Percentiles rank a stretch among this genome's conserved stretches.
These are phyloP conservation scores for Chlorops oryzae DNA, from an alignment of 1,140 invertebrate genomes.

Conservation along the genomic window DNA sequence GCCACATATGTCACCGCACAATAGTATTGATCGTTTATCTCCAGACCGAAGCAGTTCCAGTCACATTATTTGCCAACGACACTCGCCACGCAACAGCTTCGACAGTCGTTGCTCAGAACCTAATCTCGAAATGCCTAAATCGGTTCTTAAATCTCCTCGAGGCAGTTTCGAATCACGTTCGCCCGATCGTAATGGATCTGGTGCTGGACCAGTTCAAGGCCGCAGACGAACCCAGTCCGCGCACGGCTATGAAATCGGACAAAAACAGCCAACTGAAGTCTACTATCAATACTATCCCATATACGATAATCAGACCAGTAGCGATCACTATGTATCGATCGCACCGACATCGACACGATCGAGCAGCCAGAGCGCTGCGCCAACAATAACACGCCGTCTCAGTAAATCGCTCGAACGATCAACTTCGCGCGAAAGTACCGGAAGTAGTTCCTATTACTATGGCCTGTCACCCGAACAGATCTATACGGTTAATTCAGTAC, in stretches of 20 bases:
- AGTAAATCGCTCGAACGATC: constrained; percentile 45
- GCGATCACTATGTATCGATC: constrained; percentile 43
- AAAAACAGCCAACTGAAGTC: constrained; percentile 24
- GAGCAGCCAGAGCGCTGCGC: constrained; percentile 6
- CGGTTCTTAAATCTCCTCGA: constrained; percentile 13
- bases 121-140: constrained; percentile 34
- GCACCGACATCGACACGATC: constrained; percentile 24
- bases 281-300: constrained; percentile 46
- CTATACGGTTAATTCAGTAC: constrained; percentile 20
- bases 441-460: constrained; percentile 39
- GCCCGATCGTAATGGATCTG: constrained; percentile 11
- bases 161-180: constrained; percentile 22
- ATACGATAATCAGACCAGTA: constrained; percentile 45
- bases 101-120: constrained; percentile 41
- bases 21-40: constrained; percentile 41
- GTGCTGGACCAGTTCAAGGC: not conserved
- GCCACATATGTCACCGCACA: constrained; percentile 35
- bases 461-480: constrained; percentile 41
- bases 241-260: constrained; percentile 39
- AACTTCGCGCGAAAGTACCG: constrained; percentile 38
- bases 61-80: constrained; percentile 27
- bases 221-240: constrained; percentile 43
- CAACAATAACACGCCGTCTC: constrained; percentile 21
- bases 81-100: constrained; percentile 44
- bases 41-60: constrained; percentile 27